Base-by-base conservation (phyloP, 2,888 invertebrate species). In the Amphipyra tragopoginis region DNA sequence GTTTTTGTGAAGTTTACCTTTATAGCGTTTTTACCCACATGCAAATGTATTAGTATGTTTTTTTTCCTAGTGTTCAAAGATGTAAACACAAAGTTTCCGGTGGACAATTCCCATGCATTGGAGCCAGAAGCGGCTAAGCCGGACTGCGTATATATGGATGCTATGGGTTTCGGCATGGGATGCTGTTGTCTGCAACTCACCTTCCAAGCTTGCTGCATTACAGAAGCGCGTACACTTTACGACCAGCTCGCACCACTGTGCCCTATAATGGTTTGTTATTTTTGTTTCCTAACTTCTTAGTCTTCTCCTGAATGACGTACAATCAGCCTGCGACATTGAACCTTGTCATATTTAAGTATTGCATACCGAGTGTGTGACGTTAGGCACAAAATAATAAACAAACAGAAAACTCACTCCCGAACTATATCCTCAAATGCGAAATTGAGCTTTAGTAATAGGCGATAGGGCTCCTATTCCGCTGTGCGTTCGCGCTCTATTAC, bases 161-260 rank as follows among this genome's bases (percentile, higher is more conserved):
- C 99, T 0, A 99, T 99, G 99, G 99, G 99, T 26, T 99, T 99
- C 90, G 99, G 99, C 57, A 99, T 99, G 99, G 99, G 99, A 34
- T 99, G 99, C 90, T 99, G 98, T 84, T 99, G 99, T 87, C 95
- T 99, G 40, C 99, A 99, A 90, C 96, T 99, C 58, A 99, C 98
- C 50, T 99, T 99, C 95, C 98, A 98, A 93, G 99, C 99, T 0
- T 98, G 98, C 90, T 99, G 99, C 89, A 98, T 99, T 72, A 96
- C 96, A 45, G 99, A 99, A 95, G 99, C 99, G 5, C 96, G 99
- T 71, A 98, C 97, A 39, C 95, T 99, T 0, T 99, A 99, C 87
- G 99, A 99, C 90, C 99, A 99, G 89, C 95, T 99, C 34, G 98
- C 99, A 10, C 99, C 99, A 0, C 94, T 99, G 6, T 99, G 99